Evolutionary conservation across 2,113 vertebrate species (phyloP).

Genomic region (Corythornis vintsioides): DNA sequence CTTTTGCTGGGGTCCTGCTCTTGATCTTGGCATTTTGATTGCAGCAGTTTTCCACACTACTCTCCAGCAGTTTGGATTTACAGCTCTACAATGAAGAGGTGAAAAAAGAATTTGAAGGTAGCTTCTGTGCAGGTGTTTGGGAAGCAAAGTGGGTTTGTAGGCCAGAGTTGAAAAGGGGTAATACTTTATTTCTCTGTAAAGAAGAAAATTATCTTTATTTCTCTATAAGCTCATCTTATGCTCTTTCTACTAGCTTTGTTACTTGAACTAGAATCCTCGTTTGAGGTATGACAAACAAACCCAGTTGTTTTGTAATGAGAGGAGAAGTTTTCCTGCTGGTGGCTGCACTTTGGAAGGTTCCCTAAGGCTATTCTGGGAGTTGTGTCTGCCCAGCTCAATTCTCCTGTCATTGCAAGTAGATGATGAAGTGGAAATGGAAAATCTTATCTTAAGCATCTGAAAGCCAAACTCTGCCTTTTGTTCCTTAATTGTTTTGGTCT

Average conservation of each 20-base stretch:
- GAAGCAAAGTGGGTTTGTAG: not conserved
- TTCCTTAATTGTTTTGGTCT: not conserved
- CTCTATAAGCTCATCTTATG: not conserved
- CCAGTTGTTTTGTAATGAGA: not conserved
- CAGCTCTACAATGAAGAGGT: not conserved
- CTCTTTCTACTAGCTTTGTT: not conserved
- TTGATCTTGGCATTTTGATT: not conserved
- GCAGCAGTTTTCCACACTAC: not conserved
- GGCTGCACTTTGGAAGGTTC: not conserved
- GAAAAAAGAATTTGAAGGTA: not conserved
- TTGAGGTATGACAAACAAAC: not conserved
- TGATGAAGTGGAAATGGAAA: not conserved
- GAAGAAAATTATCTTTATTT: not conserved
- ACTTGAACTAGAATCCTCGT: not conserved
- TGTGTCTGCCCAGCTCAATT: not conserved
- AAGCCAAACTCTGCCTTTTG: not conserved
- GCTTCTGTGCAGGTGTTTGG: not conserved
- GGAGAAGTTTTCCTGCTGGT: not conserved
- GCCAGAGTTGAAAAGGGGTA: not conserved
- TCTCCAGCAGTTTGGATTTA: not conserved
- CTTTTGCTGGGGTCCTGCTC: not conserved
- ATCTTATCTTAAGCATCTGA: not conserved
- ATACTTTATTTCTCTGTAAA: not conserved
- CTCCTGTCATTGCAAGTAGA: not conserved
- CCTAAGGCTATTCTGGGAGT: not conserved